Conservation (phyloP, 2,113 vertebrate species). For the Gopherus flavomarginatus region DNA sequence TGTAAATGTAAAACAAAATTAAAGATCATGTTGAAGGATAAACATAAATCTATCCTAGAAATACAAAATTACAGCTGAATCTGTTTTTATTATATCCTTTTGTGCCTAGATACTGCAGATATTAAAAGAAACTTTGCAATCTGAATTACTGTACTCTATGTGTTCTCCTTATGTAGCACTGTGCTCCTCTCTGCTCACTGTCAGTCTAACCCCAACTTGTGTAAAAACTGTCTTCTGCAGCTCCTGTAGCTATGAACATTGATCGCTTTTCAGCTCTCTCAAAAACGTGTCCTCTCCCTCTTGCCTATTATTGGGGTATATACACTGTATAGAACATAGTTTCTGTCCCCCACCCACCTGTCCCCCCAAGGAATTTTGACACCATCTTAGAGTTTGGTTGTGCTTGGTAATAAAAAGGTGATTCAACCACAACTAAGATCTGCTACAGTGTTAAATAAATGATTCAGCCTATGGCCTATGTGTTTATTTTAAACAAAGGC, state of each 20-base stretch:
- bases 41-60: neutral
- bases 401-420: neutral
- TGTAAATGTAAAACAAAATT: neutral
- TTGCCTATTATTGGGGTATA: neutral
- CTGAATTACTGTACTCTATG: neutral
- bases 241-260: neutral
- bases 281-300: neutral
- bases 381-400: neutral
- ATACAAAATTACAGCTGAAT: neutral
- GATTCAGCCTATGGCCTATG: neutral
- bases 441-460: neutral
- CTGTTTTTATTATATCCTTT: neutral
- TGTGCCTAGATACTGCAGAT: neutral
- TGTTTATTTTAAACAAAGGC: neutral
- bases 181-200: neutral
- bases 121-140: neutral
- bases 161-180: accelerated
- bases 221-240: neutral
- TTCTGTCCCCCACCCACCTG: neutral
- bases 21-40: neutral
- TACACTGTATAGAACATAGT: neutral
- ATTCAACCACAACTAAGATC: neutral
- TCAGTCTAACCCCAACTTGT: neutral
- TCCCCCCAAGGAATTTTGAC: neutral
- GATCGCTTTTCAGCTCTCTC: neutral